phyloP scores from a whole-genome alignment of 2,113 vertebrate species.

The Trinectes maculatus region DNA sequence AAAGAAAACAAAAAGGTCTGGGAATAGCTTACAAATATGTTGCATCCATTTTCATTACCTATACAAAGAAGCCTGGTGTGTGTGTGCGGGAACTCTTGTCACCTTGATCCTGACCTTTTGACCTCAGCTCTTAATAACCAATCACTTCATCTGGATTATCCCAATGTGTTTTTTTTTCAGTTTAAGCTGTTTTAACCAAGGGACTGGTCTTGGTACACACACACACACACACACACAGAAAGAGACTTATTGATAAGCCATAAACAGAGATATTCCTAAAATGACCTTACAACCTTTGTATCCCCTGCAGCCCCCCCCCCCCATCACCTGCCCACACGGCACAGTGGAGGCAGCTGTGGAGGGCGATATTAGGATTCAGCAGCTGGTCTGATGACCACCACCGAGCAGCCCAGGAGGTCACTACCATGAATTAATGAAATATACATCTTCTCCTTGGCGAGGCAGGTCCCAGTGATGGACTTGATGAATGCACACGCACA shows the following conservation, averaged over 20 bases:
- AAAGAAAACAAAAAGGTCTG: too few relatives aligned
- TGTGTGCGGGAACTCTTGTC: too few relatives aligned
- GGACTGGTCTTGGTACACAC: background rate
- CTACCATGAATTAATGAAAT: slow-evolving; percentile 64
- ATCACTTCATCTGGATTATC: slow-evolving; percentile 25
- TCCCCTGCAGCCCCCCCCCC: slow-evolving; percentile 17
- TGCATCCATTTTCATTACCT: too few relatives aligned
- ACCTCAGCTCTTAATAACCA: slow-evolving; percentile 52
- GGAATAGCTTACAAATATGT: too few relatives aligned
- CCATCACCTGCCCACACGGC: slow-evolving; percentile 2
- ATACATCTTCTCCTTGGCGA: slow-evolving; percentile 37
- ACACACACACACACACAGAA: slow-evolving; percentile 8
- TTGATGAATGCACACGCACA: too few relatives aligned
- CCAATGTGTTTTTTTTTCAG: slow-evolving; percentile 21
- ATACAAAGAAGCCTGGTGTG: too few relatives aligned
- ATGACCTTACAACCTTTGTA: slow-evolving; percentile 44
- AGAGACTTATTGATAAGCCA: slow-evolving; percentile 2
- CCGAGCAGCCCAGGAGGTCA: slow-evolving; percentile 49
- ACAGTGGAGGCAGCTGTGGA: slow-evolving; percentile 22
- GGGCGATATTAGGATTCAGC: slow-evolving; percentile 63
- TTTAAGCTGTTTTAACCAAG: background rate
- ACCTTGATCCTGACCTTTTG: slow-evolving; percentile 50
- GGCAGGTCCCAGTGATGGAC: slow-evolving; percentile 14
- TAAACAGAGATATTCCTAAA: slow-evolving; percentile 30
- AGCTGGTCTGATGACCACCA: slow-evolving; percentile 54